phyloP scores from a whole-genome alignment of 2,113 vertebrate species.

The Lonchura striata region DNA sequence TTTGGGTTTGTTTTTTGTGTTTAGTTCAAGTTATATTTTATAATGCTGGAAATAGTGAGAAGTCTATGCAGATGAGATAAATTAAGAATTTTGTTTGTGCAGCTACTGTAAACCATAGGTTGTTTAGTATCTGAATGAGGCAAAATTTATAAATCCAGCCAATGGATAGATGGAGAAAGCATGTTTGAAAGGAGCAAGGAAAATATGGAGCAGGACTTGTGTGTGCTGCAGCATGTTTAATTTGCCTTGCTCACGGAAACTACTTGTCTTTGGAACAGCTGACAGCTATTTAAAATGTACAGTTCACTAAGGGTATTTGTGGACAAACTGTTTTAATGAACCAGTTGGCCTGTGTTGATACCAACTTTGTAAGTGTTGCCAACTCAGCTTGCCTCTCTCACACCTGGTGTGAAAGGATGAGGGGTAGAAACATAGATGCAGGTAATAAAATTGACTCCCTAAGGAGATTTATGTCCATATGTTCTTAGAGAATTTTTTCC shows the following conservation, averaged over 20 bases:
- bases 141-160: not conserved
- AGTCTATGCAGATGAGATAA: not conserved
- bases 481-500: not conserved
- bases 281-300: not conserved
- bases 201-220: not conserved
- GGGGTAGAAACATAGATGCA: not conserved
- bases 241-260: not conserved
- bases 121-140: not conserved
- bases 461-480: not conserved
- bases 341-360: not conserved
- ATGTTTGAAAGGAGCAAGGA: not conserved
- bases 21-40: not conserved
- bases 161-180: not conserved
- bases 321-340: not conserved
- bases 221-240: not conserved
- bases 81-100: not conserved
- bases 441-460: not conserved
- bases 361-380: not conserved
- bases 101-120: not conserved
- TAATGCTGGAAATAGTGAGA: not conserved
- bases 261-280: not conserved
- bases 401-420: not conserved
- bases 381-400: not conserved
- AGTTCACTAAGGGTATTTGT: not conserved
- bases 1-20: not conserved